Percentiles rank a stretch among this genome's conserved stretches.
Evolutionary conservation across 2,888 invertebrate species (phyloP).

Genomic region (Tenodera sinensis): DNA sequence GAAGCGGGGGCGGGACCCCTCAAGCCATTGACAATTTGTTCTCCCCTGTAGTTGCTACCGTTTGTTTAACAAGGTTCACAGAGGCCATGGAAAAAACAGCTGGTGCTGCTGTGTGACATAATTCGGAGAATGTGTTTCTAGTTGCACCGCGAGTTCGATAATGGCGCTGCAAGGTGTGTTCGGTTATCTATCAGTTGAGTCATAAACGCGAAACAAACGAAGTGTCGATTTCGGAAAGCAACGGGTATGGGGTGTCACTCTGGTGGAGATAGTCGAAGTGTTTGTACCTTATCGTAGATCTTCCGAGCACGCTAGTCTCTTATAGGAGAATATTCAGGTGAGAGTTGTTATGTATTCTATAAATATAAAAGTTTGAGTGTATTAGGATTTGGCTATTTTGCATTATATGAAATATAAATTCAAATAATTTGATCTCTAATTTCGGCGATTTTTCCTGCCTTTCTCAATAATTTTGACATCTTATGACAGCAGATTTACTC

Average conservation of each 20-base stretch:
- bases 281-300: neutral
- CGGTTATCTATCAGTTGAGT: neutral
- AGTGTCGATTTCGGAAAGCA: neutral
- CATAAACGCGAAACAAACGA: neutral
- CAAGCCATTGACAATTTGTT: conserved; percentile 9
- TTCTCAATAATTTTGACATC: too few relatives aligned
- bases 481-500: too few relatives aligned
- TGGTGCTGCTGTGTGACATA: too few relatives aligned
- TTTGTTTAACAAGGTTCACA: neutral
- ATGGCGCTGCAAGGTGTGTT: neutral
- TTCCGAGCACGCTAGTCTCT: too few relatives aligned
- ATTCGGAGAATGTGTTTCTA: too few relatives aligned
- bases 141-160: neutral
- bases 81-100: neutral
- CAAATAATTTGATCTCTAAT: too few relatives aligned
- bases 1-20: neutral
- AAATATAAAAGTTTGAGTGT: too few relatives aligned
- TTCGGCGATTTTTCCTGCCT: too few relatives aligned
- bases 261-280: neutral
- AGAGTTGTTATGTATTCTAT: neutral
- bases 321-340: neutral
- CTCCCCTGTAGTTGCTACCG: neutral
- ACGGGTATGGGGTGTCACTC: neutral
- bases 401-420: too few relatives aligned
- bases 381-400: too few relatives aligned